Evolutionary conservation across 2,888 invertebrate genomes (phyloP).

Genomic region (Acronicta psi): DNA sequence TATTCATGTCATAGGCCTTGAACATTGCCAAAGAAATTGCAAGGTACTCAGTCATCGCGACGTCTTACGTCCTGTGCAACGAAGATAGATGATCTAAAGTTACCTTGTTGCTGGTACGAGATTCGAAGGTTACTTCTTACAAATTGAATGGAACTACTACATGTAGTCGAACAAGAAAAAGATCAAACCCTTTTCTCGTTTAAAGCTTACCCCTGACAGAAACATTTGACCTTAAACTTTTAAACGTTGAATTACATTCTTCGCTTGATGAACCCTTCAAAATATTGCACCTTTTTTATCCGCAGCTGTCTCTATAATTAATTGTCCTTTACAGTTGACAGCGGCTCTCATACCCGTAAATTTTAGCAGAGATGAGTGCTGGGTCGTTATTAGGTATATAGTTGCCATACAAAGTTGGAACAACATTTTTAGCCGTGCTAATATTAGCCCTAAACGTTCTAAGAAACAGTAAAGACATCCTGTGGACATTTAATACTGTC

Average conservation of each 20-base stretch:
- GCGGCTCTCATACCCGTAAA: conserved; percentile 28
- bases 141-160: conserved; percentile 54
- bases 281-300: conserved; percentile 39
- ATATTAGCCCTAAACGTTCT: conserved; percentile 56
- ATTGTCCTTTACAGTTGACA: conserved; percentile 33
- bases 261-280: conserved; percentile 52
- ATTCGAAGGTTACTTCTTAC: conserved; percentile 55
- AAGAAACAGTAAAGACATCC: conserved; percentile 68
- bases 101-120: conserved; percentile 48
- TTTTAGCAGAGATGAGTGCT: conserved; percentile 35
- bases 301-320: conserved; percentile 43
- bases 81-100: conserved; percentile 62
- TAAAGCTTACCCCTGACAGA: conserved; percentile 53
- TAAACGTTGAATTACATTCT: conserved; percentile 48
- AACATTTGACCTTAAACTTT: conserved; percentile 60
- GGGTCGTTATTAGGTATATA: conserved; percentile 31
- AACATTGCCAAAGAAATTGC: conserved; percentile 61
- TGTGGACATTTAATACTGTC: conserved; percentile 64
- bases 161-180: conserved; percentile 44
- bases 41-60: conserved; percentile 50
- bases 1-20: conserved; percentile 56
- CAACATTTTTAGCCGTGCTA: conserved; percentile 42
- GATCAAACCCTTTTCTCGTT: conserved; percentile 55
- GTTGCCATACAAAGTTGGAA: conserved; percentile 38
- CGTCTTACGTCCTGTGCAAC: conserved; percentile 51